These are phyloP conservation scores for Pholis gunnellus DNA, from an alignment of 2,113 vertebrate genomes.

Conservation along the genomic window DNA sequence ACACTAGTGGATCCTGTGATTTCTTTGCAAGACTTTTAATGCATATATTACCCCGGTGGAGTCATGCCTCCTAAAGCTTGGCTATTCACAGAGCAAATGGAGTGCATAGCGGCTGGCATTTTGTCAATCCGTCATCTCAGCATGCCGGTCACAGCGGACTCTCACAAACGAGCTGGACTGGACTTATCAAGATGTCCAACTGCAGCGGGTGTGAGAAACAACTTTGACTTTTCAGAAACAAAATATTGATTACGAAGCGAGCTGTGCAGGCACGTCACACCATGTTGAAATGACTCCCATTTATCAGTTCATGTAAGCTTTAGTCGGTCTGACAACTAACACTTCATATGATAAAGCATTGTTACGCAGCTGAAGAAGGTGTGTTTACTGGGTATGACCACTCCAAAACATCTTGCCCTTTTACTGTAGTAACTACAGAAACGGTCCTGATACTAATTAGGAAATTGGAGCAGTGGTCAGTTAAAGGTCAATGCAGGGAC, in stretches of 20 bases:
- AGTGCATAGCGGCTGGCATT: slow-evolving; percentile 43
- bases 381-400: neutral
- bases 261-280: neutral
- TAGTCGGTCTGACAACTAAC: neutral
- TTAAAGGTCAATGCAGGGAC: slow-evolving; percentile 25
- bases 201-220: slow-evolving; percentile 19
- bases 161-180: neutral
- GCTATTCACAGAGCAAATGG: slow-evolving; percentile 46
- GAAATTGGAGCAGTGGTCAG: neutral
- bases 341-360: slow-evolving; percentile 2
- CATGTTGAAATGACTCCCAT: neutral
- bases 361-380: neutral
- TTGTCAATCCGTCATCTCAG: slow-evolving; percentile 59
- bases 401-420: slow-evolving; percentile 4
- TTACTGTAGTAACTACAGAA: neutral
- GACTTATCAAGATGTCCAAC: slow-evolving; percentile 34
- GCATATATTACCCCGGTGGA: slow-evolving; percentile 65
- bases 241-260: slow-evolving; percentile 18
- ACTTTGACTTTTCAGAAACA: slow-evolving; percentile 38
- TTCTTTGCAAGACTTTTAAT: slow-evolving; percentile 69
- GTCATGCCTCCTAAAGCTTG: slow-evolving; percentile 48
- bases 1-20: slow-evolving; percentile 54
- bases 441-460: slow-evolving; percentile 1
- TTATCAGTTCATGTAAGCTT: slow-evolving; percentile 6
- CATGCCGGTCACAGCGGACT: slow-evolving; percentile 55